A percentile compares a stretch with the other conserved stretches of the same genome.
phyloP scores from a whole-genome alignment of 2,888 invertebrate species.

The Atrina japonica region DNA sequence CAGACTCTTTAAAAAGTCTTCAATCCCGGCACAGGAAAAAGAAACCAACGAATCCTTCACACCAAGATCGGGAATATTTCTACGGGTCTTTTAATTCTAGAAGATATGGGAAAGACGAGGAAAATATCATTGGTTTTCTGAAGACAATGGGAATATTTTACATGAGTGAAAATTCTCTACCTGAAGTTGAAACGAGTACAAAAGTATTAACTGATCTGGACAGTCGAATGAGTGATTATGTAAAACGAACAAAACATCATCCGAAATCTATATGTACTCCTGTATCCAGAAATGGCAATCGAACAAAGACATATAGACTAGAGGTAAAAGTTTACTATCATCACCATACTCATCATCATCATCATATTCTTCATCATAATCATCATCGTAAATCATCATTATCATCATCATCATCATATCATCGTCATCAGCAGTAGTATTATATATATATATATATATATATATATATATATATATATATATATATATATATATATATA shows the following conservation, averaged over 20 bases:
- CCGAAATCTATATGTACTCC: too few relatives aligned
- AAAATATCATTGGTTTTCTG: constrained; percentile 51
- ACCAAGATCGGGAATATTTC: constrained; percentile 35
- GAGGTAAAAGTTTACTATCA: too few relatives aligned
- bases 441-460: too few relatives aligned
- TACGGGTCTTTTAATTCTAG: constrained; percentile 36
- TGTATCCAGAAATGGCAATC: too few relatives aligned
- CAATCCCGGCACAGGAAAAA: constrained; percentile 48
- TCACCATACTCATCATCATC: too few relatives aligned
- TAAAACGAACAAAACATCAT: constrained; percentile 28
- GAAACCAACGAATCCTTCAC: constrained; percentile 36
- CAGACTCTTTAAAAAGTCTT: constrained; percentile 49
- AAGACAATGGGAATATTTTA: constrained; percentile 55
- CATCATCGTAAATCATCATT: too few relatives aligned
- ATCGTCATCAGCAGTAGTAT: too few relatives aligned
- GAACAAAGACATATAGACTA: too few relatives aligned
- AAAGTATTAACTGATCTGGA: constrained; percentile 55
- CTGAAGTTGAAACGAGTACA: constrained; percentile 53
- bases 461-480: too few relatives aligned
- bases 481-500: too few relatives aligned
- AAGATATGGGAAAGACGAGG: constrained; percentile 44
- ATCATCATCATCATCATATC: too few relatives aligned
- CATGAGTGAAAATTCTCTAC: constrained; percentile 43
- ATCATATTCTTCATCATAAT: too few relatives aligned
- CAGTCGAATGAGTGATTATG: constrained; percentile 48